Percentiles rank a stretch among this genome's conserved stretches.
These are phyloP conservation scores for Erpornis zantholeuca DNA, from an alignment of 2,113 vertebrate species.

Conservation along the genomic window DNA sequence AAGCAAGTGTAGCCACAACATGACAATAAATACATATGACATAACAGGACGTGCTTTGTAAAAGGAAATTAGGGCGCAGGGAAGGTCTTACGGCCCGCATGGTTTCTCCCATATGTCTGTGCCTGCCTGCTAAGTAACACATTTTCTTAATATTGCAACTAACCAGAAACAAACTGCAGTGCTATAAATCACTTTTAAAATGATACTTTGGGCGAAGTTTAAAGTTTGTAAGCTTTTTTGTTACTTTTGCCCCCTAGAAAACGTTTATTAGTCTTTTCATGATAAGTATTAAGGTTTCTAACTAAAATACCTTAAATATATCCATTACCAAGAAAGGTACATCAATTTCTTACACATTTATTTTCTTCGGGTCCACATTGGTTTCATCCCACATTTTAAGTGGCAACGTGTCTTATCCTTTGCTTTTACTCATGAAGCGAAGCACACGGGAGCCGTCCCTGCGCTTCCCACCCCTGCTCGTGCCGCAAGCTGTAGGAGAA, in stretches of 20 bases:
- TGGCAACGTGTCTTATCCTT: accelerated
- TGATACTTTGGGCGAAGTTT: neutral
- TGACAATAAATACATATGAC: neutral
- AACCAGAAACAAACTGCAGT: neutral
- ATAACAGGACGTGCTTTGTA: accelerated
- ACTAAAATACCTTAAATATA: neutral
- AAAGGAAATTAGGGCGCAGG: neutral
- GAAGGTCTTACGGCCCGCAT: neutral
- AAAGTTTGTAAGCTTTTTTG: accelerated
- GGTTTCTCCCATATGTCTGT: neutral
- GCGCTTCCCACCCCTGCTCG: accelerated
- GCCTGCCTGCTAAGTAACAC: neutral
- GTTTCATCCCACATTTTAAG: too few relatives aligned
- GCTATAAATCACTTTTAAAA: accelerated
- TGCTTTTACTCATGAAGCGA: too few relatives aligned
- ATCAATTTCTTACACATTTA: neutral
- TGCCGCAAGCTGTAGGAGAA: accelerated
- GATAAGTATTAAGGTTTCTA: neutral
- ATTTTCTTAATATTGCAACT: neutral
- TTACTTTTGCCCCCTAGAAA: neutral
- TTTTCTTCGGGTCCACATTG: neutral
- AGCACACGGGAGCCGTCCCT: accelerated
- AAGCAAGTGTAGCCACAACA: neutral
- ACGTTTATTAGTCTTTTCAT: neutral
- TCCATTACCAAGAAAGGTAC: neutral